These are phyloP conservation scores for Amphilophus citrinellus DNA, from an alignment of 2,113 vertebrate species.

Conservation along the genomic window DNA sequence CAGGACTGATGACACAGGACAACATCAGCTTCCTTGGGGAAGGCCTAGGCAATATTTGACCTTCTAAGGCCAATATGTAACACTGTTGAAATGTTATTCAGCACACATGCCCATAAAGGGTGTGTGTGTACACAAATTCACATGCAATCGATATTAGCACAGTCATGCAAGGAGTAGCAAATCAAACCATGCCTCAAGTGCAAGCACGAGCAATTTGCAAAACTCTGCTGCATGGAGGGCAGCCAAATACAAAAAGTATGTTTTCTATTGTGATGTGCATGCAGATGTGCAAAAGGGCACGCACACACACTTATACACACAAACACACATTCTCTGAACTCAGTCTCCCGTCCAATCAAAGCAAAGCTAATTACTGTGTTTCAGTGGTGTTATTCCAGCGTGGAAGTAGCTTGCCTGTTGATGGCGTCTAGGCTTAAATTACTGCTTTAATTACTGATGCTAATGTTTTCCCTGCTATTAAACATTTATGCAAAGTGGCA, in stretches of 20 bases:
- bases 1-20: slow-evolving; percentile 65
- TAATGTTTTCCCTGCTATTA: slow-evolving; percentile 82
- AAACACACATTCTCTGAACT: slow-evolving; percentile 28
- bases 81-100: slow-evolving; percentile 55
- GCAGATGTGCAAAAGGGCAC: slow-evolving; percentile 20
- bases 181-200: slow-evolving; percentile 48
- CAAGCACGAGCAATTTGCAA: slow-evolving; percentile 41
- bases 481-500: slow-evolving; percentile 82
- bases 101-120: slow-evolving; percentile 9
- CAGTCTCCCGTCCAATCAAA: slow-evolving; percentile 73
- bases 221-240: slow-evolving; percentile 17
- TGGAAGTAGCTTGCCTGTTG: slow-evolving; percentile 74
- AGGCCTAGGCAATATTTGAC: slow-evolving; percentile 73
- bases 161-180: slow-evolving; percentile 16
- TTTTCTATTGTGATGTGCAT: slow-evolving; percentile 23
- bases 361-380: slow-evolving; percentile 78
- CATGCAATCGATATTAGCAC: slow-evolving; percentile 42
- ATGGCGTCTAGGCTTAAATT: slow-evolving; percentile 78
- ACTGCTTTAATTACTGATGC: slow-evolving; percentile 82
- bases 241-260: slow-evolving; percentile 35
- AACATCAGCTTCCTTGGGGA: slow-evolving; percentile 65
- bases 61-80: slow-evolving; percentile 66
- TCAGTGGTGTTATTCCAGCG: slow-evolving; percentile 71
- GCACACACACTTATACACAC: slow-evolving; percentile 2
- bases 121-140: slow-evolving; percentile 28